Evolutionary conservation across 2,888 invertebrate genomes (phyloP).

Genomic region (Hydroisotoma schaefferi): DNA sequence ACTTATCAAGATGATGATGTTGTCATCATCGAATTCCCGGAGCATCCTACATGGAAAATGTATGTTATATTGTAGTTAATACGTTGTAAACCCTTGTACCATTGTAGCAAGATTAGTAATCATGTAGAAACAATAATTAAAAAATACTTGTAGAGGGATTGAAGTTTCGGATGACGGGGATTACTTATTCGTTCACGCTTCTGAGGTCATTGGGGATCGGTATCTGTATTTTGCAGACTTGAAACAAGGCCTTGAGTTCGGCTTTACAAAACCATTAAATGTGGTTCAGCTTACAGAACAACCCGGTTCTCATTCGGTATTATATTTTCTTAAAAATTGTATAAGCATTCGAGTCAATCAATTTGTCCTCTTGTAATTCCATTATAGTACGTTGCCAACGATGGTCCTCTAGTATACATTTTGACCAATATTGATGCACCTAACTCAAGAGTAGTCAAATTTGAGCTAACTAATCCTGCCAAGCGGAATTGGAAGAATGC

Average conservation of each 20-base stretch:
- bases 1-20: slow-evolving; percentile 81
- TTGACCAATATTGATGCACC: slow-evolving; percentile 90
- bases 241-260: slow-evolving; percentile 54
- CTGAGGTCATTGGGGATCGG: slow-evolving; percentile 88
- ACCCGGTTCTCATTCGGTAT: slow-evolving; percentile 87
- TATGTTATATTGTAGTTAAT: too few species aligned
- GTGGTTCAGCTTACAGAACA: slow-evolving; percentile 78
- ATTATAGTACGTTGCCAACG: slow-evolving; percentile 53
- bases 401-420: slow-evolving; percentile 58
- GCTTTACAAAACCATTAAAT: slow-evolving; percentile 58
- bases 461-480: slow-evolving; percentile 68
- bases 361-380: not conserved
- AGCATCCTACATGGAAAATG: slow-evolving; percentile 84
- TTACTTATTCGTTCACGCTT: slow-evolving; percentile 77
- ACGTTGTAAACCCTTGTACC: not conserved
- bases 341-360: not conserved
- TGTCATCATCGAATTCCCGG: slow-evolving; percentile 80
- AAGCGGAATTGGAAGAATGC: slow-evolving; percentile 78
- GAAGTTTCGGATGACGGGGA: slow-evolving; percentile 85
- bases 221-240: slow-evolving; percentile 80
- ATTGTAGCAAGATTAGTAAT: not conserved
- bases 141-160: slow-evolving; percentile 8
- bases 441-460: slow-evolving; percentile 80
- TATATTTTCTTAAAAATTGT: not conserved
- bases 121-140: not conserved